A percentile compares a stretch with the other conserved stretches of the same genome.
Evolutionary conservation across 2,113 vertebrate genomes (phyloP).

Genomic region (Crotophaga sulcirostris): DNA sequence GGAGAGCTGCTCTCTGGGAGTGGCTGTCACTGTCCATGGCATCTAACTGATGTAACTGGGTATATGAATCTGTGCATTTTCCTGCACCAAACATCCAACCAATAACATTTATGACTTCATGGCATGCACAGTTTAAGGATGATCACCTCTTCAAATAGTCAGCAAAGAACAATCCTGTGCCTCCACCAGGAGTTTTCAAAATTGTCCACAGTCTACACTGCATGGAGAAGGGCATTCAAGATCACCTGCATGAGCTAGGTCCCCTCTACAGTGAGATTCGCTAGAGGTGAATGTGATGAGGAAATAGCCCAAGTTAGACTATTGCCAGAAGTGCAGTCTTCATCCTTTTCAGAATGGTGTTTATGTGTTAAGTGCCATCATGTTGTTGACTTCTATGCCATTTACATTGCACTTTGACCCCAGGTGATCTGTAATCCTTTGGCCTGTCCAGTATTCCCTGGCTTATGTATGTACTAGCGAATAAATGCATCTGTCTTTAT

Average conservation of each 20-base stretch:
- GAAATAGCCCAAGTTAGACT: background rate
- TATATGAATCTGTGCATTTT: background rate
- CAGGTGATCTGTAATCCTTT: background rate
- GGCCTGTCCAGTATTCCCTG: background rate
- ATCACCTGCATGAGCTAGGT: background rate
- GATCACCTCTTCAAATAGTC: background rate
- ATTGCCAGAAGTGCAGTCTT: background rate
- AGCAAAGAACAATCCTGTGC: background rate
- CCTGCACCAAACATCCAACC: background rate
- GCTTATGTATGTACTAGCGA: background rate
- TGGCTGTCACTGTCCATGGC: background rate
- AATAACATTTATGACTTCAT: background rate
- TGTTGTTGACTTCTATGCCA: background rate
- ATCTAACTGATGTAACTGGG: background rate
- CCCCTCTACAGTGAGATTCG: background rate
- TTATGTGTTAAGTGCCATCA: background rate
- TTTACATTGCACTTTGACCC: background rate
- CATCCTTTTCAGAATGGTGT: background rate
- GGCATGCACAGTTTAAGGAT: background rate
- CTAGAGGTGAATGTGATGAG: background rate
- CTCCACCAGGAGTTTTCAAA: background rate
- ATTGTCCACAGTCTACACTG: background rate
- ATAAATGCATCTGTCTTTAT: background rate
- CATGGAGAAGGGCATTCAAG: background rate
- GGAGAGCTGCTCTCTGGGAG: rapidly evolving